Base-by-base conservation (phyloP, 1,140 invertebrate species). In the Drosophila ercepeae region DNA sequence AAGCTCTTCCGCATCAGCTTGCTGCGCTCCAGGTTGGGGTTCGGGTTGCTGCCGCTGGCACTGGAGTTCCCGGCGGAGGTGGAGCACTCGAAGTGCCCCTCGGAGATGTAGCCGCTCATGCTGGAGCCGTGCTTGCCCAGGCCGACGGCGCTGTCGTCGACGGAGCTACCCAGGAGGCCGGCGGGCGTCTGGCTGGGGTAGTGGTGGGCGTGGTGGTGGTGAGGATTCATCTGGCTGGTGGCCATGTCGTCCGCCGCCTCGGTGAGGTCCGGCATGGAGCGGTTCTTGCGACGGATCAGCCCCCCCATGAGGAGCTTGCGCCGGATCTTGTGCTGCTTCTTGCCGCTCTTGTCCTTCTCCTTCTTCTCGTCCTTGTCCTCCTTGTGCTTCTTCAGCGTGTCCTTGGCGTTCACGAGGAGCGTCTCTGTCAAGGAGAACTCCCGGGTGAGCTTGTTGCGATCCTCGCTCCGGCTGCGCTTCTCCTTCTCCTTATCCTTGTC, bases 251-350 rank as follows among this genome's bases (percentile, higher is more conserved):
- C 93, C 13, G 91, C 92, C 61, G 95, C 94, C 89, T 97, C 96
- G 1, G 97, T 94, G 13, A 98, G 92, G 93, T 98, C 97, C 0
- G 97, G 97, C 95, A 98, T 96, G 58, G 96, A 97, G 64, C 96
- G 92, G 90, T 98, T 98, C 91, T 98, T 98, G 25, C 97, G 92
- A 69, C 95, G 94, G 27, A 98, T 97, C 50, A 98, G 92, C 1
- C 96, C 97, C 19, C 97, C 97, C 96, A 98, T 97, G 1, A 98
- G 82, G 0, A 98, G 81, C 91, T 97, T 98, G 86, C 97, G 93
- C 21, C 97, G 92, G 39, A 98, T 97, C 92, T 97, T 97, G 86
- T 98, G 97, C 89, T 98, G 97, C 75, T 98, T 98, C 83, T 97
- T 97, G 11, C 94, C 94, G 36, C 95, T 93, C 79, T 96, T 96